A percentile compares a stretch with the other conserved stretches of the same genome.
Evolutionary conservation across 2,888 invertebrate genomes (phyloP).

Genomic region (Ypsolopha scabrella): DNA sequence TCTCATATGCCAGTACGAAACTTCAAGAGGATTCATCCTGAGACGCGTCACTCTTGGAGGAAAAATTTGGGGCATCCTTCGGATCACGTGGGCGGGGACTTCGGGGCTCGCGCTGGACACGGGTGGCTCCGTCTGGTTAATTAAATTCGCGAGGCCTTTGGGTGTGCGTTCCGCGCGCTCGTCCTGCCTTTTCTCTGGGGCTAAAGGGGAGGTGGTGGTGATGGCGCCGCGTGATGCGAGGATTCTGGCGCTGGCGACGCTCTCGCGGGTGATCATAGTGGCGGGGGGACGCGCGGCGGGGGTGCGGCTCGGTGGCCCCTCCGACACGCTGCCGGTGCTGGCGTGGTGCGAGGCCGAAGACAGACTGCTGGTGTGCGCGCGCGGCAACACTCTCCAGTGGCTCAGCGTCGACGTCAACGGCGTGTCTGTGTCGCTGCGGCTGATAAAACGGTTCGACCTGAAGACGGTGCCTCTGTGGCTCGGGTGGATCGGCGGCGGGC

Average conservation of each 20-base stretch:
- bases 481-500: slow-evolving; percentile 81
- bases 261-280: slow-evolving; percentile 82
- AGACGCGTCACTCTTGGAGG: slow-evolving; percentile 58
- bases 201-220: slow-evolving; percentile 85
- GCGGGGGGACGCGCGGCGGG: slow-evolving; percentile 55
- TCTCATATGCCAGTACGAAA: slow-evolving; percentile 92
- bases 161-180: slow-evolving; percentile 91
- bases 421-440: slow-evolving; percentile 65
- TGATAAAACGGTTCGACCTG: slow-evolving; percentile 77
- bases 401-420: slow-evolving; percentile 76
- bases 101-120: slow-evolving; percentile 79
- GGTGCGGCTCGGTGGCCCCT: slow-evolving; percentile 76
- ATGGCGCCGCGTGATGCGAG: slow-evolving; percentile 57
- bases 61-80: slow-evolving; percentile 56
- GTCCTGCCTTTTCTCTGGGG: slow-evolving; percentile 96
- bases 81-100: slow-evolving; percentile 58
- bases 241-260: slow-evolving; percentile 92
- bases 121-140: slow-evolving; percentile 95
- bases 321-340: slow-evolving; percentile 87
- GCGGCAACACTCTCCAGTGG: slow-evolving; percentile 87
- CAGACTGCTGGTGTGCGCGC: slow-evolving; percentile 90
- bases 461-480: slow-evolving; percentile 74
- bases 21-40: slow-evolving; percentile 71
- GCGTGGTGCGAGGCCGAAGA: slow-evolving; percentile 84
- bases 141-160: slow-evolving; percentile 88